phyloP scores from a whole-genome alignment of 2,113 vertebrate species.

The Trematocara nigrifrons region DNA sequence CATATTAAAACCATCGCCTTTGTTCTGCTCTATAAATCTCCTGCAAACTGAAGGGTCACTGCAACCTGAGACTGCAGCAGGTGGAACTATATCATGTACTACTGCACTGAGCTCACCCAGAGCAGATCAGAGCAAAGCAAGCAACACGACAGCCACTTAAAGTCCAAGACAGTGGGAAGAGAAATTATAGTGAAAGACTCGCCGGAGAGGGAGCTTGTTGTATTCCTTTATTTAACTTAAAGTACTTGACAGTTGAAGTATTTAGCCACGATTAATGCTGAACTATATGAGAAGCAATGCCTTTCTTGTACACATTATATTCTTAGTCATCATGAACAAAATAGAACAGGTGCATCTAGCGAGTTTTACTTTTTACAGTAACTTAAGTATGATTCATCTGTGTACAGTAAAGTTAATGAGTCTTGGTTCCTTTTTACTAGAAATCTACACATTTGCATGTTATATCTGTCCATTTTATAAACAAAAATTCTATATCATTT shows the following conservation, averaged over 20 bases:
- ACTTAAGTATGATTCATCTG: neutral
- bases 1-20: neutral
- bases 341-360: rapidly evolving
- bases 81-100: neutral
- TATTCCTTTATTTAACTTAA: neutral
- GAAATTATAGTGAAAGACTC: neutral
- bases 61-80: neutral
- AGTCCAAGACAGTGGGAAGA: neutral
- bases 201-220: neutral
- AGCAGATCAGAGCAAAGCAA: neutral
- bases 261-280: neutral
- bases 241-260: neutral
- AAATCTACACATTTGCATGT: neutral
- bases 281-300: neutral
- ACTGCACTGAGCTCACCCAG: neutral
- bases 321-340: neutral
- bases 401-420: neutral
- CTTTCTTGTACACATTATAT: neutral
- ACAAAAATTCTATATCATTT: rapidly evolving
- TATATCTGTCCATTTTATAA: neutral
- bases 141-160: neutral
- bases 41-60: neutral
- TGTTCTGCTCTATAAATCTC: neutral
- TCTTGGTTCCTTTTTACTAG: neutral
- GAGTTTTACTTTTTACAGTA: neutral